These are phyloP conservation scores for Chrysolina americana DNA, from an alignment of 2,888 invertebrate genomes.

Conservation along the genomic window DNA sequence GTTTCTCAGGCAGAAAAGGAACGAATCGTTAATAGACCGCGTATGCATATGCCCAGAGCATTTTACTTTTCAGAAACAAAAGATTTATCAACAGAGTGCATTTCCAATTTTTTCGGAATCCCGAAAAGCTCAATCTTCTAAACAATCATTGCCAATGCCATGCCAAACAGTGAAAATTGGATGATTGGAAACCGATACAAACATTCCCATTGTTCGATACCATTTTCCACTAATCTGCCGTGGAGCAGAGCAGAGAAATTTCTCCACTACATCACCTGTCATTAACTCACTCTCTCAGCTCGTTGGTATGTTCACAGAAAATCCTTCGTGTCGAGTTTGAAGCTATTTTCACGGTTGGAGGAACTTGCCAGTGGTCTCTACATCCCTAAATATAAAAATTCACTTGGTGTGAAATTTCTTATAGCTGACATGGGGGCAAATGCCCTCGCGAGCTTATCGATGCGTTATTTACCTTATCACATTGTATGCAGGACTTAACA, in stretches of 20 bases:
- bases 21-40: too few species aligned
- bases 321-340: constrained; percentile 48
- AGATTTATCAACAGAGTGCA: too few species aligned
- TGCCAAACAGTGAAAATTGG: too few species aligned
- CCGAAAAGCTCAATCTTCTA: too few species aligned
- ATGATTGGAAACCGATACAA: too few species aligned
- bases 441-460: constrained; percentile 56
- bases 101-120: too few species aligned
- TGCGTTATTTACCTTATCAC: constrained; percentile 64
- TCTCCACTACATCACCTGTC: constrained; percentile 6
- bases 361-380: constrained; percentile 52
- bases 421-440: constrained; percentile 51
- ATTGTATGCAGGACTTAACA: constrained; percentile 68
- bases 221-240: not conserved
- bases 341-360: constrained; percentile 65
- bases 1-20: too few species aligned
- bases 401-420: constrained; percentile 67
- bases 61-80: too few species aligned
- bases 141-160: too few species aligned
- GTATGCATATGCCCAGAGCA: too few species aligned
- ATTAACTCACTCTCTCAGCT: not conserved
- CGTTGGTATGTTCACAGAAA: constrained; percentile 39
- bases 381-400: constrained; percentile 69
- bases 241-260: not conserved
- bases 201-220: too few species aligned